phyloP scores from a whole-genome alignment of 1,140 invertebrate species.

The Brachionus rubens region DNA sequence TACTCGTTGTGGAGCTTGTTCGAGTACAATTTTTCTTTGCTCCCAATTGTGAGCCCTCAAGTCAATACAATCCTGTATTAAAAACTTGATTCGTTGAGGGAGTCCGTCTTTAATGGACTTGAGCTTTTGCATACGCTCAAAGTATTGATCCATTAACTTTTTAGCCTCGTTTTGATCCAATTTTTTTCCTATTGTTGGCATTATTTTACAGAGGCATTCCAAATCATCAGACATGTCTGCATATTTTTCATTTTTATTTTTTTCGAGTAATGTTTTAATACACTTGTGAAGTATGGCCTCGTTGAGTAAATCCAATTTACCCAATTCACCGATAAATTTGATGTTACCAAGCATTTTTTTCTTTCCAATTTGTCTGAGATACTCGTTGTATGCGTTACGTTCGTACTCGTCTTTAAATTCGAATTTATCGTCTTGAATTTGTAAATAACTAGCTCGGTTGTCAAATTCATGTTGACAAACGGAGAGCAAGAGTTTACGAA shows the following conservation, averaged over 20 bases:
- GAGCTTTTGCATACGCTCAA: not conserved
- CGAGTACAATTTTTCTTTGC: not conserved
- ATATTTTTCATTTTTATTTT: constrained; percentile 68
- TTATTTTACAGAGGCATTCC: constrained; percentile 84
- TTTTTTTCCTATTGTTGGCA: constrained; percentile 75
- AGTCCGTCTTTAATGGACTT: constrained; percentile 54
- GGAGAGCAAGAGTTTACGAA: constrained; percentile 75
- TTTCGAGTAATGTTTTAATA: constrained; percentile 69
- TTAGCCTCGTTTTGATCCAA: constrained; percentile 18
- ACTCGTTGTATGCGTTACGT: not conserved
- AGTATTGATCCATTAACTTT: constrained; percentile 35
- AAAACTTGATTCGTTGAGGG: constrained; percentile 76
- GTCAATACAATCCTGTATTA: constrained; percentile 90
- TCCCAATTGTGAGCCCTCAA: constrained; percentile 63
- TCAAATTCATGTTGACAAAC: constrained; percentile 81
- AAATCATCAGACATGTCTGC: constrained; percentile 68
- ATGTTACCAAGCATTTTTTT: constrained; percentile 39
- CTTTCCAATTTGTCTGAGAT: not conserved
- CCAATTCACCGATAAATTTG: constrained; percentile 82
- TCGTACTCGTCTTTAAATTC: not conserved
- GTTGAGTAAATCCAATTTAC: constrained; percentile 84
- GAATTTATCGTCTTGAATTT: not conserved
- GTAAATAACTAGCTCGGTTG: not conserved
- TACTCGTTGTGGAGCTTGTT: not conserved
- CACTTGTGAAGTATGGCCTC: constrained; percentile 82